Evolutionary conservation across 2,797 vertebrate genomes (phyloP).

Genomic region (Mycteria americana): DNA sequence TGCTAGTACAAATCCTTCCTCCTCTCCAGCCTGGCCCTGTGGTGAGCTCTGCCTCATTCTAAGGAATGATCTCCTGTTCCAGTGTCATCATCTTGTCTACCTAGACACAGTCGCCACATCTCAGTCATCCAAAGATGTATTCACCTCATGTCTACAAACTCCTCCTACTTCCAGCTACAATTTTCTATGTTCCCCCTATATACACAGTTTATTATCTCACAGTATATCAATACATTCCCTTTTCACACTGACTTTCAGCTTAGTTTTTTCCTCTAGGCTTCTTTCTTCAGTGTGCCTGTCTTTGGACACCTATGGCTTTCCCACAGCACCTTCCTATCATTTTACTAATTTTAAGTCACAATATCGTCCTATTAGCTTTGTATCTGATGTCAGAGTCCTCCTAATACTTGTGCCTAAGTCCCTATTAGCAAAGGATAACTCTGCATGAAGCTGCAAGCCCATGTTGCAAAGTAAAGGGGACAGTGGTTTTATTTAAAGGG

Average conservation of each 20-base stretch:
- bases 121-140: background rate
- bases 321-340: background rate
- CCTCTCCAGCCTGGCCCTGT: background rate
- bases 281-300: background rate
- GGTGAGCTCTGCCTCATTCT: background rate
- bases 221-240: background rate
- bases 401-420: background rate
- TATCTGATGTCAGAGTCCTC: background rate
- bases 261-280: background rate
- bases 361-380: background rate
- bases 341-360: background rate
- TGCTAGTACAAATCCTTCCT: accelerated
- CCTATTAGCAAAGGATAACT: background rate
- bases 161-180: background rate
- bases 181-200: background rate
- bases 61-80: background rate
- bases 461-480: background rate
- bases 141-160: background rate
- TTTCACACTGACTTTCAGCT: background rate
- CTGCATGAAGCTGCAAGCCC: background rate
- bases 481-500: background rate
- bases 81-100: background rate
- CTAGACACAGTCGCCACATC: background rate
- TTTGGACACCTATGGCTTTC: background rate
- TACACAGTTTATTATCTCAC: background rate